A percentile compares a stretch with the other conserved stretches of the same genome.
These are phyloP conservation scores for Tyto alba DNA, from an alignment of 2,113 vertebrate genomes.

Conservation along the genomic window DNA sequence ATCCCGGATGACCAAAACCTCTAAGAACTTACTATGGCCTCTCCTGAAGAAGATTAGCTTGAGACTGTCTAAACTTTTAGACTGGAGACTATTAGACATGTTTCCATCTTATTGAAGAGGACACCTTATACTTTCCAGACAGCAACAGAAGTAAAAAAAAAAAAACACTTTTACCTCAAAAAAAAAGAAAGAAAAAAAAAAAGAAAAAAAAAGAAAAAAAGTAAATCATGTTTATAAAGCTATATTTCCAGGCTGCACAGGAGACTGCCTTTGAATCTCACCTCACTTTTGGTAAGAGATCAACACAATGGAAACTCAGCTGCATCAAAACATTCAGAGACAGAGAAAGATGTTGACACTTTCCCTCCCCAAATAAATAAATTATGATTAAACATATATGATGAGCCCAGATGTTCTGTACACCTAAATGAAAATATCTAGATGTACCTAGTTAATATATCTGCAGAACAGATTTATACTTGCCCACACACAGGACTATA, in stretches of 20 bases:
- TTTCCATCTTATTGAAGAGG: neutral
- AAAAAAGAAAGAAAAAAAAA: too few relatives aligned
- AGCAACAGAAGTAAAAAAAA: neutral
- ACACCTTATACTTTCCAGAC: neutral
- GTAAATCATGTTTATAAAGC: neutral
- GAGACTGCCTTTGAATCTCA: neutral
- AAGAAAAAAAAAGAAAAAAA: neutral
- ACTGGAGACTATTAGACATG: neutral
- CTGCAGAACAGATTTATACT: neutral
- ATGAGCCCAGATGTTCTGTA: neutral
- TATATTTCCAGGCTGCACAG: neutral
- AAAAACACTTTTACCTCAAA: neutral
- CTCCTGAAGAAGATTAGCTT: neutral
- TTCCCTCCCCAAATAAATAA: neutral
- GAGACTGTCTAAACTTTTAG: neutral
- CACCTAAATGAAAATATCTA: neutral
- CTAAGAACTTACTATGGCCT: neutral
- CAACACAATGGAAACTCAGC: neutral
- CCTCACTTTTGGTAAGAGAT: neutral
- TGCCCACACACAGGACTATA: neutral
- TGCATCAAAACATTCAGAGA: neutral
- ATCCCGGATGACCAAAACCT: neutral
- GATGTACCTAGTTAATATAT: neutral
- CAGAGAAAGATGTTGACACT: neutral
- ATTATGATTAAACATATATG: neutral